phyloP scores from a whole-genome alignment of 2,113 vertebrate genomes.

The Daboia siamensis region DNA sequence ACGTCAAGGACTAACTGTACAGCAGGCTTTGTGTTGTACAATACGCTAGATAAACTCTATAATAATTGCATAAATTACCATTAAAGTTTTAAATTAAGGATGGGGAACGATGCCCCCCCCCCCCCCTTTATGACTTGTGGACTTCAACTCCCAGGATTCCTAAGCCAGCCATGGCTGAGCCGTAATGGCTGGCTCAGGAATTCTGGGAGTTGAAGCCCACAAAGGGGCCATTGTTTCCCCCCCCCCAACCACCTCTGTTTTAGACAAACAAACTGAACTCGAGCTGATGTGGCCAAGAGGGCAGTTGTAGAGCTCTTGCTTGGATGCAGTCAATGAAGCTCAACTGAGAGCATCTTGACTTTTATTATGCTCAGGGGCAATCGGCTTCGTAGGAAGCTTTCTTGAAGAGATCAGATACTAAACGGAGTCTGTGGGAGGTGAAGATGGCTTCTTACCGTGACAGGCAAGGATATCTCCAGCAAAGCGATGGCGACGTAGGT shows the following conservation, averaged over 20 bases:
- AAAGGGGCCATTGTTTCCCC: too few species aligned
- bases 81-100: too few species aligned
- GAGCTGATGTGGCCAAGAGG: neutral
- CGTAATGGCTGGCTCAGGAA: too few species aligned
- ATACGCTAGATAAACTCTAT: neutral
- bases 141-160: too few species aligned
- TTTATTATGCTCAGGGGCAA: neutral
- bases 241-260: neutral
- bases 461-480: conserved; percentile 45
- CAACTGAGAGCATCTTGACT: neutral
- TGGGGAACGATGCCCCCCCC: too few species aligned
- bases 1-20: too few species aligned
- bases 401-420: neutral
- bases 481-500: conserved; percentile 53
- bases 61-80: neutral
- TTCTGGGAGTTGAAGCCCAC: too few species aligned
- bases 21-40: neutral
- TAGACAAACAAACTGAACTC: neutral
- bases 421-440: neutral
- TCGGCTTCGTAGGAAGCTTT: neutral
- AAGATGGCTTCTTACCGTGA: conserved; percentile 23
- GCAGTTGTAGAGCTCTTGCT: neutral
- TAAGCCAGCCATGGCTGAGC: too few species aligned
- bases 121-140: too few species aligned
- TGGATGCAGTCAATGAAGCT: neutral